phyloP scores from a whole-genome alignment of 2,113 vertebrate species.

The Diglossa brunneiventris region DNA sequence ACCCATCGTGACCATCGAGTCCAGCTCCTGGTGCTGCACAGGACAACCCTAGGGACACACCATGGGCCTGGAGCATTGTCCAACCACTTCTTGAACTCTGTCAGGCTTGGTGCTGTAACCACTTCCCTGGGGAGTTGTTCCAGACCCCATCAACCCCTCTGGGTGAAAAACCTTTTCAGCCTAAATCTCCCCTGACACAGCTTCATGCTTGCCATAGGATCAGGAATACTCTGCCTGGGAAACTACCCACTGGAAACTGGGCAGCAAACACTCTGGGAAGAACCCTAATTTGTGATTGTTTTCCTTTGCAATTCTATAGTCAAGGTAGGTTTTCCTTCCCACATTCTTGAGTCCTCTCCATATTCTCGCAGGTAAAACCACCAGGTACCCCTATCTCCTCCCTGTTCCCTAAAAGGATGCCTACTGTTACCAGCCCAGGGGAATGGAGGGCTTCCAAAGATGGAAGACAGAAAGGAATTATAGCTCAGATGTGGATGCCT shows the following conservation, averaged over 20 bases:
- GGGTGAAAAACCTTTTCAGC: fast-evolving
- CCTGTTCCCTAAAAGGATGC: neutral
- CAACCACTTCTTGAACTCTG: neutral
- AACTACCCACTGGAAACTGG: neutral
- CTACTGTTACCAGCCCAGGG: neutral
- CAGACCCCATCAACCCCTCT: neutral
- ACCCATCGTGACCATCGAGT: fast-evolving
- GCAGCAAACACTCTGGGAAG: neutral
- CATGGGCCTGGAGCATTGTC: neutral
- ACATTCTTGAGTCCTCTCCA: fast-evolving
- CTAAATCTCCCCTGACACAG: neutral
- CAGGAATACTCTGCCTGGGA: neutral
- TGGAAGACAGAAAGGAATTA: neutral
- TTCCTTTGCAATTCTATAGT: neutral
- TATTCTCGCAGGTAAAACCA: neutral
- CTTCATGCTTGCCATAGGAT: neutral
- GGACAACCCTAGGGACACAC: neutral
- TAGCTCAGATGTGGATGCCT: neutral
- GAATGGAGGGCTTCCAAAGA: neutral
- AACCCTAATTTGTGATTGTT: neutral
- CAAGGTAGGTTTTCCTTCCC: neutral
- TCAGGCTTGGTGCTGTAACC: neutral
- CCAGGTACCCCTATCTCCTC: neutral
- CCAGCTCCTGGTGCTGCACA: neutral
- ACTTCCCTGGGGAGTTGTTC: neutral